phyloP scores from a whole-genome alignment of 2,888 invertebrate species.

The Flabesymbios commensalis region DNA sequence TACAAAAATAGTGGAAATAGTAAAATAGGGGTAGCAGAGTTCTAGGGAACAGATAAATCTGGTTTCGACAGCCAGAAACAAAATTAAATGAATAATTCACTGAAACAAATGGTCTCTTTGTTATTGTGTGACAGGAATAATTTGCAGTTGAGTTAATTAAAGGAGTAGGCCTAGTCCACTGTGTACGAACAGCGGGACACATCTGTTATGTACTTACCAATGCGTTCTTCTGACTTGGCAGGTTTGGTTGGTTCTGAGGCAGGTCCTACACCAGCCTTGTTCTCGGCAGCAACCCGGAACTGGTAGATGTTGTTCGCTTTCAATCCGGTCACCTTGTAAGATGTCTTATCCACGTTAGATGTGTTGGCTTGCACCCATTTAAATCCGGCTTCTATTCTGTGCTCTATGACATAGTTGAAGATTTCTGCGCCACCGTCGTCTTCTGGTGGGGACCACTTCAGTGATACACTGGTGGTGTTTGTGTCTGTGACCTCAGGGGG shows the following conservation, averaged over 20 bases:
- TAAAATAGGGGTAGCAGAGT: too few relatives aligned
- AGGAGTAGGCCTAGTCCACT: too few relatives aligned
- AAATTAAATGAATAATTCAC: too few relatives aligned
- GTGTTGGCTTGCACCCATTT: constrained; percentile 21
- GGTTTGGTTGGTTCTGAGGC: constrained; percentile 67
- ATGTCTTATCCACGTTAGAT: not conserved
- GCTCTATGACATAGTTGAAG: constrained; percentile 54
- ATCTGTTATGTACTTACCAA: too few relatives aligned
- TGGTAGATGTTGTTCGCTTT: constrained; percentile 66
- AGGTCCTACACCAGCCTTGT: constrained; percentile 70
- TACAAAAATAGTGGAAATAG: too few relatives aligned
- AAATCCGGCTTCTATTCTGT: constrained; percentile 39
- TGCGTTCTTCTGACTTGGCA: constrained; percentile 44
- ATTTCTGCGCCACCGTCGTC: constrained; percentile 58
- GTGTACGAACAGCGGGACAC: too few relatives aligned
- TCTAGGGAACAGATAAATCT: too few relatives aligned
- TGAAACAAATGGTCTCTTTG: too few relatives aligned
- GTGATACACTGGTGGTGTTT: constrained; percentile 83
- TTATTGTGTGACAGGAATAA: too few relatives aligned
- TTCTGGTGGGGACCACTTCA: constrained; percentile 63
- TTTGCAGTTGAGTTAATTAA: too few relatives aligned
- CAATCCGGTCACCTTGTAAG: constrained; percentile 19
- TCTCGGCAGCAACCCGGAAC: constrained; percentile 39
- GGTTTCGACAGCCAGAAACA: too few relatives aligned
- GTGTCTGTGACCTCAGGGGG: constrained; percentile 65